phyloP scores from a whole-genome alignment of 2,888 invertebrate species.

The Crocallis elinguaria region DNA sequence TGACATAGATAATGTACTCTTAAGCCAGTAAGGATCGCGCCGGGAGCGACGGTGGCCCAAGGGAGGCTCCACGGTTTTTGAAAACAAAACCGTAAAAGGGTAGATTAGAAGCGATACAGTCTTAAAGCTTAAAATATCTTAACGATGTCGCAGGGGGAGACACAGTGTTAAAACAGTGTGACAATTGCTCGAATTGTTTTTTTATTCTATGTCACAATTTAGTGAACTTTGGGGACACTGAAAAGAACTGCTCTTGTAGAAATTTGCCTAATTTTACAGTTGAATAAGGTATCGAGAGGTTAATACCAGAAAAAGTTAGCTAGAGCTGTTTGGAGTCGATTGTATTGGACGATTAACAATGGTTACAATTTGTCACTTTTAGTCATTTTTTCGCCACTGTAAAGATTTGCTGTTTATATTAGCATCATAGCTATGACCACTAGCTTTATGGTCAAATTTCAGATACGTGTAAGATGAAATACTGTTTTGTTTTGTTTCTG shows the following conservation, averaged over 20 bases:
- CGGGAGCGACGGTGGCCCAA: slow-evolving; percentile 49
- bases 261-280: too few relatives aligned
- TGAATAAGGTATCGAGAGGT: too few relatives aligned
- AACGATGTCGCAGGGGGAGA: slow-evolving; percentile 42
- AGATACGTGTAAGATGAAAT: neutral
- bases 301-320: too few relatives aligned
- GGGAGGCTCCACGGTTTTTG: slow-evolving; percentile 57
- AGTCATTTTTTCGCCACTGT: too few relatives aligned
- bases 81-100: slow-evolving; percentile 73
- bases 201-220: neutral
- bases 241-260: too few relatives aligned
- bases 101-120: slow-evolving; percentile 70
- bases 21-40: slow-evolving; percentile 51
- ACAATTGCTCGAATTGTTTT: neutral
- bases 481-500: slow-evolving; percentile 7
- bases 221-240: too few relatives aligned
- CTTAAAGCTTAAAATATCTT: slow-evolving; percentile 61
- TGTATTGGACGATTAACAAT: too few relatives aligned
- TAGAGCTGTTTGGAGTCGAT: too few relatives aligned
- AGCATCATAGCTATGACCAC: too few relatives aligned
- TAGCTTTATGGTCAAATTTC: neutral
- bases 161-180: slow-evolving; percentile 7
- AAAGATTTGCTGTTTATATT: too few relatives aligned
- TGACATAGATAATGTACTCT: slow-evolving; percentile 78
- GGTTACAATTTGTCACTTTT: too few relatives aligned